phyloP scores from a whole-genome alignment of 2,888 invertebrate genomes.

The Drosophila cyrtoloma region DNA sequence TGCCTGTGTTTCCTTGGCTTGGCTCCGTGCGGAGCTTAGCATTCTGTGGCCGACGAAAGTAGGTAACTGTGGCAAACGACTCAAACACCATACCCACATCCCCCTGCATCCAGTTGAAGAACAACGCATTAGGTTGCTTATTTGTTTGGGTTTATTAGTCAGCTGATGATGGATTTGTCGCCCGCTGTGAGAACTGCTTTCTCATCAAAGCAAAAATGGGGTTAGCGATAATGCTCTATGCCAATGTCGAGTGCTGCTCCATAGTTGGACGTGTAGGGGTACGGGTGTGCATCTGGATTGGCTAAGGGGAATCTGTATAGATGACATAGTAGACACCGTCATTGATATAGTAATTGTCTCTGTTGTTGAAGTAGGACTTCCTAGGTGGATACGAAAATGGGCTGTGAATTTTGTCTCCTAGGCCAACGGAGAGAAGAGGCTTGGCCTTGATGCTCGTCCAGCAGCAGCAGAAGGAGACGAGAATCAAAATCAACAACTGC shows the following conservation, averaged over 20 bases:
- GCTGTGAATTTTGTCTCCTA: constrained; percentile 45
- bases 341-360: constrained; percentile 35
- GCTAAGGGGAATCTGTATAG: constrained; percentile 35
- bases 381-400: constrained; percentile 30
- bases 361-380: constrained; percentile 50
- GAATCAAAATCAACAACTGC: constrained; percentile 40
- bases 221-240: constrained; percentile 59
- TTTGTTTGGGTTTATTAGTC: constrained; percentile 42
- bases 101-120: constrained; percentile 17
- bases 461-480: constrained; percentile 32
- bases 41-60: constrained; percentile 6
- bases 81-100: not conserved
- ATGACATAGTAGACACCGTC: constrained; percentile 17
- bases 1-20: constrained; percentile 3
- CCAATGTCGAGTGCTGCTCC: constrained; percentile 59
- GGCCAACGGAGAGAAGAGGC: constrained; percentile 61
- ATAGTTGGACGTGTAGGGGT: constrained; percentile 28
- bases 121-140: constrained; percentile 22
- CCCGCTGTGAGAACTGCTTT: constrained; percentile 27
- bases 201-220: constrained; percentile 59
- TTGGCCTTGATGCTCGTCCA: constrained; percentile 48
- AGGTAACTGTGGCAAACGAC: constrained; percentile 1
- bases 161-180: constrained; percentile 27
- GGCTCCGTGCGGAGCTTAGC: constrained; percentile 23
- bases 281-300: constrained; percentile 6